Conservation (phyloP, 2,888 invertebrate species). For the Sarcophaga variegata region DNA sequence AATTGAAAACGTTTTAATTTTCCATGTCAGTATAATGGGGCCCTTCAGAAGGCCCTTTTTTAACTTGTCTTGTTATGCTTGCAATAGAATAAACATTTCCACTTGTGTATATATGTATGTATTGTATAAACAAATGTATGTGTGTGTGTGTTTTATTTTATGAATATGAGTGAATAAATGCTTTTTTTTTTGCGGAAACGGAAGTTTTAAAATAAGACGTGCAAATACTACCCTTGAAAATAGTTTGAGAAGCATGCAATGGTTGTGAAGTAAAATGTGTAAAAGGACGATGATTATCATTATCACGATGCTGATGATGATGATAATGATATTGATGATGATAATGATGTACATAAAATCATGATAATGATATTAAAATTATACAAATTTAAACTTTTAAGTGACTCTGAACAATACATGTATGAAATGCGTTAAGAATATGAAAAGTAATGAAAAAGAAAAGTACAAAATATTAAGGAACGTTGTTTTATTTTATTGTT, state of each 20-base stretch:
- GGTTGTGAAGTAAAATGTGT: neutral
- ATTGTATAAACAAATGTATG: too few relatives aligned
- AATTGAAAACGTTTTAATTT: too few relatives aligned
- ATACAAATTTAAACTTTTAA: neutral
- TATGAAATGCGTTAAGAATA: too few relatives aligned
- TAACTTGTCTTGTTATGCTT: too few relatives aligned
- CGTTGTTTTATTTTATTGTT: too few relatives aligned
- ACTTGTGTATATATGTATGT: too few relatives aligned
- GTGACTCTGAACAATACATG: too few relatives aligned
- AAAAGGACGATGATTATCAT: neutral
- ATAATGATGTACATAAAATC: neutral
- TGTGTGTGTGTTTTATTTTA: neutral
- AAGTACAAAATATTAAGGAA: too few relatives aligned
- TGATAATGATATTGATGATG: neutral
- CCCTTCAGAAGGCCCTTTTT: too few relatives aligned
- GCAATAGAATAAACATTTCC: too few relatives aligned
- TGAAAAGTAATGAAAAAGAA: too few relatives aligned
- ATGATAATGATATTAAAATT: conserved; percentile 5
- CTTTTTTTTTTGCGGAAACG: neutral
- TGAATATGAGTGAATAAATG: neutral
- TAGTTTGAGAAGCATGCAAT: neutral
- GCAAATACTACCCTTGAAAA: neutral
- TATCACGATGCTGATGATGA: neutral
- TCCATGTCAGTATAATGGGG: too few relatives aligned
- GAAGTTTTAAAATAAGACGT: conserved; percentile 10